Conservation (phyloP, 2,113 vertebrate species). For the Tragulus kanchil region DNA sequence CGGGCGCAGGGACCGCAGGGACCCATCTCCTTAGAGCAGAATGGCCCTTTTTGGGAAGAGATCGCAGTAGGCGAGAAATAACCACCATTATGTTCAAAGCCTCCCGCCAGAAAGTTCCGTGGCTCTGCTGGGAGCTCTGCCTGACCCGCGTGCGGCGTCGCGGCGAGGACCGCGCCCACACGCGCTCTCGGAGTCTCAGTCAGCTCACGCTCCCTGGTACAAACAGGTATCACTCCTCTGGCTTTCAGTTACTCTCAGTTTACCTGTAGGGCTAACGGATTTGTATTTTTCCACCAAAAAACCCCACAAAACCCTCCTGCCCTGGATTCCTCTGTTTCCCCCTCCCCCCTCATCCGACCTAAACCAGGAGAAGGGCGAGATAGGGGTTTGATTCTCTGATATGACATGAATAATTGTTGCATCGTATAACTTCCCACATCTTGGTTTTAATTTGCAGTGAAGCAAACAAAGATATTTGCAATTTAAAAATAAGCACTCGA, state of each 20-base stretch:
- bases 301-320: neutral
- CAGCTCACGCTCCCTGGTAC: neutral
- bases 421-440: conserved; percentile 88
- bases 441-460: conserved; percentile 90
- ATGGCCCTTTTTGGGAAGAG: conserved; percentile 35
- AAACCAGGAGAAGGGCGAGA: conserved; percentile 67
- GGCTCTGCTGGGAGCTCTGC: neutral
- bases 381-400: conserved; percentile 81
- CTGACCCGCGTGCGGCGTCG: neutral
- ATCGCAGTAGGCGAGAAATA: conserved; percentile 41
- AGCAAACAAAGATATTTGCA: conserved; percentile 90
- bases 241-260: conserved; percentile 64
- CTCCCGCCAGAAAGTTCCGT: neutral
- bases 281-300: conserved; percentile 65
- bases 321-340: neutral
- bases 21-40: neutral
- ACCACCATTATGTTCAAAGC: neutral
- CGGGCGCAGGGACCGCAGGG: neutral
- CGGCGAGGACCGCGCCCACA: neutral
- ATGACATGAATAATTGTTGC: conserved; percentile 87
- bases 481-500: conserved; percentile 89
- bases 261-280: conserved; percentile 69
- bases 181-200: neutral
- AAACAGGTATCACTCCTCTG: neutral
- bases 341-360: conserved; percentile 28